Conservation (phyloP, 2,797 vertebrate species). For the Sebastes cheni region DNA sequence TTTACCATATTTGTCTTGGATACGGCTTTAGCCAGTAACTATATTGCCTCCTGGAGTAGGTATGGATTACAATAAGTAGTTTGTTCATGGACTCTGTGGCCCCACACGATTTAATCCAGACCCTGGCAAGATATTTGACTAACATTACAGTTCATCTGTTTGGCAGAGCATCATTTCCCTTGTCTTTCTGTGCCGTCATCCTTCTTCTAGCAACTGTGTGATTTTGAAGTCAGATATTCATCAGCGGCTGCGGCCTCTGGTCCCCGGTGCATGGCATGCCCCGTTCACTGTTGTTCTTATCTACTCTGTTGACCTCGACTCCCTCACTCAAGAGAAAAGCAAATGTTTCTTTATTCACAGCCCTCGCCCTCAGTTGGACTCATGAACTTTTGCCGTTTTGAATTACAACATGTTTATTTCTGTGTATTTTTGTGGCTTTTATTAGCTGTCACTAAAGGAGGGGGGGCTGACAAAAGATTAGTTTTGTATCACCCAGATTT, state of each 20-base stretch:
- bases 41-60: slow-evolving; percentile 21
- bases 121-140: slow-evolving; percentile 10
- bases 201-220: neutral
- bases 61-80: slow-evolving; percentile 33
- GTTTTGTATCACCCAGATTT: slow-evolving; percentile 51
- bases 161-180: slow-evolving; percentile 11
- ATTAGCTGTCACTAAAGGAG: slow-evolving; percentile 33
- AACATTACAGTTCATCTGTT: slow-evolving; percentile 23
- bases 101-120: slow-evolving; percentile 24
- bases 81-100: slow-evolving; percentile 20
- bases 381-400: slow-evolving; percentile 33
- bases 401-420: slow-evolving; percentile 38
- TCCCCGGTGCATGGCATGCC: slow-evolving; percentile 14
- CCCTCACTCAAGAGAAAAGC: slow-evolving; percentile 18
- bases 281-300: slow-evolving; percentile 21
- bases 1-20: slow-evolving; percentile 53
- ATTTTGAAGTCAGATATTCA: slow-evolving; percentile 9
- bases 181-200: slow-evolving; percentile 6
- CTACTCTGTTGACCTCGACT: slow-evolving; percentile 21
- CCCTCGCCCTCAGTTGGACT: slow-evolving; percentile 3
- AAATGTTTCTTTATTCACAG: slow-evolving; percentile 25
- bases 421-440: slow-evolving; percentile 40
- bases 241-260: neutral
- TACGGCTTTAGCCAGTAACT: slow-evolving; percentile 20
- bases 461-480: slow-evolving; percentile 8